phyloP scores from a whole-genome alignment of 2,797 vertebrate species.

The Ambastaia sidthimunki region DNA sequence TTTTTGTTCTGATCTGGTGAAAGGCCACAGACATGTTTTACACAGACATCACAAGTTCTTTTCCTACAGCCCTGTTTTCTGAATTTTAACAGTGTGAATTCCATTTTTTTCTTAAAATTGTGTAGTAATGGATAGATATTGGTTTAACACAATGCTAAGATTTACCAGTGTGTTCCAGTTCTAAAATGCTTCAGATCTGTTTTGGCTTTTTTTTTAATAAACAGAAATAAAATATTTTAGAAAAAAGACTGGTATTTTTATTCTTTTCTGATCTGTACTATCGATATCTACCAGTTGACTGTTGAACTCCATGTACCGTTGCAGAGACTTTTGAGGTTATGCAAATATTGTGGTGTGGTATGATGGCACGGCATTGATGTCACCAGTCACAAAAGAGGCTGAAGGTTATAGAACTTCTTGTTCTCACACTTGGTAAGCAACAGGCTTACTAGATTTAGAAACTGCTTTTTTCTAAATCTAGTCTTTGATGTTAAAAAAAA shows the following conservation, averaged over 20 bases:
- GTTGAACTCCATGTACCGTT: constrained; percentile 39
- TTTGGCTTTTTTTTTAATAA: constrained; percentile 83
- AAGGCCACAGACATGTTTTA: constrained; percentile 26
- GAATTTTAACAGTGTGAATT: constrained; percentile 54
- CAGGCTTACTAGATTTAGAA: background rate
- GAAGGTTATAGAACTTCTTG: constrained; percentile 56
- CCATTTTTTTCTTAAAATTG: constrained; percentile 60
- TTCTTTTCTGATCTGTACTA: background rate
- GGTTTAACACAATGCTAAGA: constrained; percentile 73
- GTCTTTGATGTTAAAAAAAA: too few species aligned
- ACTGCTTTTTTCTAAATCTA: background rate
- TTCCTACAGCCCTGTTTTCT: constrained; percentile 26
- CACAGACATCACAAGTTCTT: background rate
- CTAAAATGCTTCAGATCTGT: constrained; percentile 91
- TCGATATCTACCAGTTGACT: constrained; percentile 13
- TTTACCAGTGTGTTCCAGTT: constrained; percentile 87
- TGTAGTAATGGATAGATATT: constrained; percentile 61
- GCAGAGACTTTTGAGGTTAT: constrained; percentile 61
- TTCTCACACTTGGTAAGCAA: constrained; percentile 39
- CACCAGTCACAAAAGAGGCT: constrained; percentile 42
- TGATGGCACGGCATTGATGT: constrained; percentile 56
- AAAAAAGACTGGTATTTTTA: constrained; percentile 19
- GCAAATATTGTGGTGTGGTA: constrained; percentile 57
- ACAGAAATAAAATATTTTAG: constrained; percentile 86
- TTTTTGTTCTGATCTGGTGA: background rate